A percentile compares a stretch with the other conserved stretches of the same genome.
Evolutionary conservation across 2,113 vertebrate genomes (phyloP).

Genomic region (Brienomyrus brachyistius): DNA sequence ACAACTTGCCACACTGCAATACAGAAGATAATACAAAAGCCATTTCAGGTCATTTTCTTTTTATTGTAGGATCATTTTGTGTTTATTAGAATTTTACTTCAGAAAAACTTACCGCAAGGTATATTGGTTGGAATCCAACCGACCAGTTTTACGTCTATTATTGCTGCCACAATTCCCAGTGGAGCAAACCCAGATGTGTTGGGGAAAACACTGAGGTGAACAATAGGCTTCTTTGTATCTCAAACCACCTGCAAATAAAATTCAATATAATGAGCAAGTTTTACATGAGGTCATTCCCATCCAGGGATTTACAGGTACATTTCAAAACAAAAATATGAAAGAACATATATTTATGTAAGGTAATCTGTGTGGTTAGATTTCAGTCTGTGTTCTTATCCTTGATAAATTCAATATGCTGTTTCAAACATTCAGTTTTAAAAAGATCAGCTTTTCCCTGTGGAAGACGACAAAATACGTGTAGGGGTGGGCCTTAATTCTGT

Average conservation of each 20-base stretch:
- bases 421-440: not conserved
- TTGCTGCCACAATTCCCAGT: not conserved
- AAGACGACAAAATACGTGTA: not conserved
- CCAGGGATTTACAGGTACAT: not conserved
- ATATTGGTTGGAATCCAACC: slow-evolving; percentile 28
- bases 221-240: not conserved
- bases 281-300: not conserved
- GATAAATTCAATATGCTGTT: not conserved
- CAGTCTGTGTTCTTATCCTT: not conserved
- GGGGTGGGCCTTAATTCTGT: not conserved
- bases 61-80: not conserved
- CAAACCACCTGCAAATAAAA: not conserved
- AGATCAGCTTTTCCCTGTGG: not conserved
- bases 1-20: slow-evolving; percentile 16
- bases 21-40: not conserved
- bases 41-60: not conserved
- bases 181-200: not conserved
- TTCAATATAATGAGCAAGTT: not conserved
- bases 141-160: not conserved
- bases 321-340: not conserved
- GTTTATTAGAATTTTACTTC: not conserved
- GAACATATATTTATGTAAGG: not conserved
- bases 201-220: not conserved
- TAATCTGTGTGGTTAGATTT: not conserved
- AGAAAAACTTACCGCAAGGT: slow-evolving; percentile 40